A percentile compares a stretch with the other conserved stretches of the same genome.
phyloP scores from a whole-genome alignment of 1,140 invertebrate genomes.

The Temnothorax curvispinosus region DNA sequence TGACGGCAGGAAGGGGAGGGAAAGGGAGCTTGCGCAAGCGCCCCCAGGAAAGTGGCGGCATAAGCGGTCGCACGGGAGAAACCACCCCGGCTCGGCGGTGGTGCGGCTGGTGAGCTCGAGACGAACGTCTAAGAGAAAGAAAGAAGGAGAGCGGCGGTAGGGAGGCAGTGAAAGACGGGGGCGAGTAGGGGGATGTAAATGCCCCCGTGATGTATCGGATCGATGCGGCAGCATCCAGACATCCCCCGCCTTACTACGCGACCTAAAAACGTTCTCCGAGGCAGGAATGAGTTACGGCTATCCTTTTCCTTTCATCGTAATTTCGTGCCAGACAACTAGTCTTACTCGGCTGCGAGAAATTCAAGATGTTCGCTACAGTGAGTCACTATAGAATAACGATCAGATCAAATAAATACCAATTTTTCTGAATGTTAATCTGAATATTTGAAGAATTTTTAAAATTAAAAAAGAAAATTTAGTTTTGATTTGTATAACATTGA shows the following conservation, averaged over 20 bases:
- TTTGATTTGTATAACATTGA: background rate
- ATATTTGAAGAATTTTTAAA: background rate
- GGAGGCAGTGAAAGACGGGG: conserved; percentile 56
- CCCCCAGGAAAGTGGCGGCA: conserved; percentile 74
- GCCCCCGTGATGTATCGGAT: conserved; percentile 86
- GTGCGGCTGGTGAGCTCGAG: conserved; percentile 41
- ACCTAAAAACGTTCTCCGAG: conserved; percentile 84
- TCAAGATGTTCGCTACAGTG: background rate
- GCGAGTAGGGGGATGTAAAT: conserved; percentile 83
- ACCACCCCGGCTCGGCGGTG: conserved; percentile 68
- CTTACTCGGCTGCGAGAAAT: conserved; percentile 41
- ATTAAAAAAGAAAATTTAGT: background rate
- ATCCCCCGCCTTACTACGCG: conserved; percentile 83
- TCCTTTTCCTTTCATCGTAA: conserved; percentile 76
- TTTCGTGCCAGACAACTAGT: conserved; percentile 49
- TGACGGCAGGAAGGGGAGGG: conserved; percentile 38
- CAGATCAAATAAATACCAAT: background rate
- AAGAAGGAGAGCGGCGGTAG: conserved; percentile 35
- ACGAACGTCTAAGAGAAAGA: conserved; percentile 9
- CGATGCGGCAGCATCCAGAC: conserved; percentile 86
- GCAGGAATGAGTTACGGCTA: conserved; percentile 69
- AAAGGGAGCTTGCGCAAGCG: conserved; percentile 67
- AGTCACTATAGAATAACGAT: background rate
- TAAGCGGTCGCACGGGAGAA: conserved; percentile 73
- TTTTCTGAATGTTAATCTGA: background rate